phyloP scores from a whole-genome alignment of 2,888 invertebrate species.

The Dryobota labecula region DNA sequence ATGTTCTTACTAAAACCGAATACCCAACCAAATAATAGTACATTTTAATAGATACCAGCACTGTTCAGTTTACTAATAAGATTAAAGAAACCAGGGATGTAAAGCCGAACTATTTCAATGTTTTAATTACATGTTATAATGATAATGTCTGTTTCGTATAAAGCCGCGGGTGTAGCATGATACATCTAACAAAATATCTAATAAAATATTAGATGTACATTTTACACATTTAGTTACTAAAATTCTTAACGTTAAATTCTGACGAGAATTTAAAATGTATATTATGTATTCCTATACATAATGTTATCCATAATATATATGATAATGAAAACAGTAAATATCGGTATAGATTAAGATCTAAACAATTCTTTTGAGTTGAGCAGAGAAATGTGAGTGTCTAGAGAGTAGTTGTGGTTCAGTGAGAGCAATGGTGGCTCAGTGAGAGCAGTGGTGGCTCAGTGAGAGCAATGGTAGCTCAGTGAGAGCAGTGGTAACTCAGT shows the following conservation, averaged over 20 bases:
- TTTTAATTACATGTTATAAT: conserved; percentile 40
- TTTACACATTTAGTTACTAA: conserved; percentile 6
- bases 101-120: conserved; percentile 26
- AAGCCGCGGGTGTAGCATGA: conserved; percentile 19
- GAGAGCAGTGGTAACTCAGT: too few species aligned
- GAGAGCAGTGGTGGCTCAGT: too few species aligned
- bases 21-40: neutral
- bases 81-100: conserved; percentile 22
- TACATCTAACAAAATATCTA: neutral
- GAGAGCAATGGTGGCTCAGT: too few species aligned
- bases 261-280: neutral
- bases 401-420: too few species aligned
- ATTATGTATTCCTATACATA: too few species aligned
- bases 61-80: conserved; percentile 15
- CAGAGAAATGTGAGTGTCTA: neutral
- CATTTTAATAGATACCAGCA: neutral
- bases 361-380: neutral
- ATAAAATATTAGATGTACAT: conserved; percentile 1
- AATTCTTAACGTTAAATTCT: neutral
- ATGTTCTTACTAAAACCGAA: neutral
- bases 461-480: too few species aligned
- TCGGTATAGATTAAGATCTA: neutral
- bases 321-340: neutral
- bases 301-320: neutral
- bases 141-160: conserved; percentile 30